phyloP scores from a whole-genome alignment of 2,797 vertebrate genomes.

The Urocyon cinereoargenteus region DNA sequence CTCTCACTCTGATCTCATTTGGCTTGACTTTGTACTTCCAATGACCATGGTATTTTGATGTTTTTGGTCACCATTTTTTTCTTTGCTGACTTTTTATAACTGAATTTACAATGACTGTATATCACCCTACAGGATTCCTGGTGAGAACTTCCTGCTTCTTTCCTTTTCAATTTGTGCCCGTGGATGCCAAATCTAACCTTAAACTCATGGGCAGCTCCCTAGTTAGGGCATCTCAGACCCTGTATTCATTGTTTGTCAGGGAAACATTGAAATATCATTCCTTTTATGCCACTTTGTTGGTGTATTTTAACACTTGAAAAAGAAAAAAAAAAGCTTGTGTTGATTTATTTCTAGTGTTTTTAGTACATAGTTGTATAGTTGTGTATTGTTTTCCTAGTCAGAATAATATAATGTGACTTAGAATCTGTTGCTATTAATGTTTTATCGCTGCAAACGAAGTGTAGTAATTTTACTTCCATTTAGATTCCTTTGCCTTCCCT shows the following conservation, averaged over 20 bases:
- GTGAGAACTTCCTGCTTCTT: neutral
- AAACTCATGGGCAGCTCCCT: neutral
- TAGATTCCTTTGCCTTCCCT: neutral
- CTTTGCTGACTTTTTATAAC: neutral
- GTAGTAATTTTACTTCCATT: neutral
- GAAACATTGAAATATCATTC: neutral
- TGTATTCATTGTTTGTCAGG: neutral
- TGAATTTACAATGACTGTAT: neutral
- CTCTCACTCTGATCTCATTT: neutral
- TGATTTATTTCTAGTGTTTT: neutral
- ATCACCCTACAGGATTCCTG: neutral
- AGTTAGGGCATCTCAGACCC: neutral
- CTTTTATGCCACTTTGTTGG: neutral
- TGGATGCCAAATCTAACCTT: neutral
- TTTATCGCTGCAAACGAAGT: conserved; percentile 19
- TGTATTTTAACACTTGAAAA: neutral
- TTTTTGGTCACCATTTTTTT: neutral
- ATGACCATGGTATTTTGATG: neutral
- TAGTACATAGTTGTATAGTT: neutral
- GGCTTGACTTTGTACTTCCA: neutral
- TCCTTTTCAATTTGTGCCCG: neutral
- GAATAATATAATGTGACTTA: neutral
- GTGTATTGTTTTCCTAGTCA: neutral
- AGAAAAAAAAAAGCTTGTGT: neutral
- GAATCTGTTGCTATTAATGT: neutral